These are phyloP conservation scores for Pseudomyrmex gracilis DNA, from an alignment of 1,140 invertebrate species.

Conservation along the genomic window DNA sequence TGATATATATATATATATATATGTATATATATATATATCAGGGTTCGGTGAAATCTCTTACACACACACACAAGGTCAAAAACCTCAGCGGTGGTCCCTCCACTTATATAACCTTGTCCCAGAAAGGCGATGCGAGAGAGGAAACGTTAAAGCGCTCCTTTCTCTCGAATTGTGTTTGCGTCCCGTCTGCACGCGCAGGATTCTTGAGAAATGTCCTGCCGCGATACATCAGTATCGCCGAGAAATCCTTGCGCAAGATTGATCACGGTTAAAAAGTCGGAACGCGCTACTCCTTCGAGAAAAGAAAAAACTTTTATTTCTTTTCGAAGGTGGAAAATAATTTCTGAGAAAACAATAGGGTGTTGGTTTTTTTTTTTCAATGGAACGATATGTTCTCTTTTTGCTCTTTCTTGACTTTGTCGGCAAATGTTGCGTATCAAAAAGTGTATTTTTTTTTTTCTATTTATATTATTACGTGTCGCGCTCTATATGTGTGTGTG, in stretches of 20 bases:
- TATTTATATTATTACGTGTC: constrained; percentile 20
- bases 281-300: no score
- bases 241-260: no score
- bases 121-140: constrained; percentile 35
- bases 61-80: constrained; percentile 28
- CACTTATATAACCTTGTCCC: constrained; percentile 51
- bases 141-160: constrained; percentile 14
- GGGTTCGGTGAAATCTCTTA: constrained; percentile 26
- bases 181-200: background rate
- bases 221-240: background rate
- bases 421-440: no score
- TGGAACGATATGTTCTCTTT: no score
- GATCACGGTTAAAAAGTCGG: no score
- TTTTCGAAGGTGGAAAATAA: no score
- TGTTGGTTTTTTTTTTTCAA: no score
- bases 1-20: no score
- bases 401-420: no score
- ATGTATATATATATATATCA: constrained; percentile 18
- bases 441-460: no score
- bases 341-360: no score
- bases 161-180: constrained; percentile 32
- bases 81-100: constrained; percentile 26
- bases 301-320: no score
- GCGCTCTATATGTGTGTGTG: background rate
- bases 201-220: background rate